Conservation (phyloP, 2,888 invertebrate species). For the Drosophila greeni region DNA sequence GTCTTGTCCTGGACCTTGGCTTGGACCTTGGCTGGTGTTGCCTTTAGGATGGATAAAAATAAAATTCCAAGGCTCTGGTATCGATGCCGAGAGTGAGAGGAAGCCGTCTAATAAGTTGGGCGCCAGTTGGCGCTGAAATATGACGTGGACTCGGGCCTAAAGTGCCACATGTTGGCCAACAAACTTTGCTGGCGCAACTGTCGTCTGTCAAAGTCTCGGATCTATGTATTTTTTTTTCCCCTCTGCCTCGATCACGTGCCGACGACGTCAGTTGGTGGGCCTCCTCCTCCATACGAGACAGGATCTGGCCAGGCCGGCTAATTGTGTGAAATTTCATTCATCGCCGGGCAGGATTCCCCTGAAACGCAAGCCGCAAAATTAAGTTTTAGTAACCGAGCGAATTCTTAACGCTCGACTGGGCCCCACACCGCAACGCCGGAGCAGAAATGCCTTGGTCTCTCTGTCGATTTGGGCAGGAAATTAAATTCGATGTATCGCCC, state of each 20-base stretch:
- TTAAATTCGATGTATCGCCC: slow-evolving; percentile 74
- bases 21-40: slow-evolving; percentile 15
- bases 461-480: slow-evolving; percentile 75
- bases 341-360: slow-evolving; percentile 50
- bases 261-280: slow-evolving; percentile 65
- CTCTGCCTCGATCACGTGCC: slow-evolving; percentile 69
- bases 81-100: slow-evolving; percentile 25
- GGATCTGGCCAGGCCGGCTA: slow-evolving; percentile 38
- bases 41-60: slow-evolving; percentile 12
- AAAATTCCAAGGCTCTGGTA: slow-evolving; percentile 2
- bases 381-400: slow-evolving; percentile 56
- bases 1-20: not conserved
- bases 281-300: slow-evolving; percentile 31
- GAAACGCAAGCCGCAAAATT: slow-evolving; percentile 71
- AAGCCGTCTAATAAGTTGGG: slow-evolving; percentile 38
- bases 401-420: slow-evolving; percentile 65
- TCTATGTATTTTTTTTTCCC: slow-evolving; percentile 4
- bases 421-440: slow-evolving; percentile 48
- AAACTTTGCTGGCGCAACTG: slow-evolving; percentile 37
- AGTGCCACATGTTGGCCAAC: slow-evolving; percentile 48
- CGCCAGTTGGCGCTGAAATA: slow-evolving; percentile 35
- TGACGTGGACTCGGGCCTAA: slow-evolving; percentile 19
- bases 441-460: slow-evolving; percentile 30
- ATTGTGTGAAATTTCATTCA: slow-evolving; percentile 68
- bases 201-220: slow-evolving; percentile 12